These are phyloP conservation scores for Zaprionus camerounensis DNA, from an alignment of 1,140 invertebrate species.

Conservation along the genomic window DNA sequence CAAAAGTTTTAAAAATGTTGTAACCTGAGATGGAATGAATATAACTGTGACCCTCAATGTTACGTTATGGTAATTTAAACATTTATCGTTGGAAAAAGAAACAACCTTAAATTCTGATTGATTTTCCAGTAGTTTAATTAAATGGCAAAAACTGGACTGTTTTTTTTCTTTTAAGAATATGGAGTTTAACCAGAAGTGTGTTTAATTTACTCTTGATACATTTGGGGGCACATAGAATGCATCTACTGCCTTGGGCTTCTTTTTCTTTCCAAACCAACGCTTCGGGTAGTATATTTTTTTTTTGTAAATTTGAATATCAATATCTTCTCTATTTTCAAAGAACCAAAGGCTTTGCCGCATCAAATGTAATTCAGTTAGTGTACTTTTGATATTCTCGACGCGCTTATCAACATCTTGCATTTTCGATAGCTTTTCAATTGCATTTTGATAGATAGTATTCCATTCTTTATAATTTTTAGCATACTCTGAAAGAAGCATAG, in stretches of 20 bases:
- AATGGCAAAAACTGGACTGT: slow-evolving; percentile 71
- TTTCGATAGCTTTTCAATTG: slow-evolving; percentile 33
- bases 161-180: slow-evolving; percentile 36
- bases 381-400: slow-evolving; percentile 86
- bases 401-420: slow-evolving; percentile 59
- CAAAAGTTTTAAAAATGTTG: slow-evolving; percentile 80
- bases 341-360: slow-evolving; percentile 90
- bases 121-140: slow-evolving; percentile 79
- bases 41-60: slow-evolving; percentile 83
- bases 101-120: slow-evolving; percentile 77
- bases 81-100: slow-evolving; percentile 77
- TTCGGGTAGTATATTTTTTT: slow-evolving; percentile 85
- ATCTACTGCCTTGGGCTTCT: slow-evolving; percentile 84
- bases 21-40: slow-evolving; percentile 83
- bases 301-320: slow-evolving; percentile 89
- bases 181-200: not conserved
- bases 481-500: slow-evolving; percentile 86
- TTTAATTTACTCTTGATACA: slow-evolving; percentile 75
- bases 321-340: slow-evolving; percentile 90
- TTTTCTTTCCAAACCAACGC: slow-evolving; percentile 84
- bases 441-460: slow-evolving; percentile 41
- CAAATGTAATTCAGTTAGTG: slow-evolving; percentile 86
- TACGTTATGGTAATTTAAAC: slow-evolving; percentile 81
- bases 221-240: slow-evolving; percentile 90
- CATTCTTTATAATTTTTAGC: slow-evolving; percentile 63